Percentiles rank a stretch among this genome's conserved stretches.
phyloP scores from a whole-genome alignment of 2,113 vertebrate genomes.

The Scomber japonicus region DNA sequence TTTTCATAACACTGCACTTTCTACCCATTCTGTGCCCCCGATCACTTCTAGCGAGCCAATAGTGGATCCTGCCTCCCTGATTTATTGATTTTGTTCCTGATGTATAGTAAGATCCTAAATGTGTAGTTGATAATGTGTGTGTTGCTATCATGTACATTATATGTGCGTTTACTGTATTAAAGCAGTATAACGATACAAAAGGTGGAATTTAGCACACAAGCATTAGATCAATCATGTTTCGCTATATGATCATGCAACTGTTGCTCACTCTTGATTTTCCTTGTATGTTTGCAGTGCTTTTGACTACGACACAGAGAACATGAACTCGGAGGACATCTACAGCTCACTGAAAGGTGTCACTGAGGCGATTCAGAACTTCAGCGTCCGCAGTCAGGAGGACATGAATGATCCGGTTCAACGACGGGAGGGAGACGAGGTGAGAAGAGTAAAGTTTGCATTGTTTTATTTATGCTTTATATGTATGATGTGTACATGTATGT shows the following conservation, averaged over 20 bases:
- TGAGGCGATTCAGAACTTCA: slow-evolving; percentile 98
- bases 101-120: too few species aligned
- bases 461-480: too few species aligned
- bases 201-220: too few species aligned
- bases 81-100: too few species aligned
- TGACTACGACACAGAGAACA: slow-evolving; percentile 98
- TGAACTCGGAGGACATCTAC: slow-evolving; percentile 99
- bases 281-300: slow-evolving; percentile 88
- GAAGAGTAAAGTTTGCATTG: background rate
- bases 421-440: slow-evolving; percentile 83
- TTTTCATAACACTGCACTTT: too few species aligned
- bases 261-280: background rate
- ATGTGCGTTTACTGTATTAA: too few species aligned
- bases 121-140: too few species aligned
- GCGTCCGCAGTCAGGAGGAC: slow-evolving; percentile 96
- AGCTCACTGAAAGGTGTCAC: slow-evolving; percentile 96
- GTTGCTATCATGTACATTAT: too few species aligned
- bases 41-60: too few species aligned
- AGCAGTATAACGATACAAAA: background rate
- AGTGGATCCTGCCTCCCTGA: too few species aligned
- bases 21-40: too few species aligned
- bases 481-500: background rate
- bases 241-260: too few species aligned
- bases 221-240: background rate
- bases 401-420: slow-evolving; percentile 93